phyloP scores from a whole-genome alignment of 2,113 vertebrate species.

The Hirundichthys speculiger region DNA sequence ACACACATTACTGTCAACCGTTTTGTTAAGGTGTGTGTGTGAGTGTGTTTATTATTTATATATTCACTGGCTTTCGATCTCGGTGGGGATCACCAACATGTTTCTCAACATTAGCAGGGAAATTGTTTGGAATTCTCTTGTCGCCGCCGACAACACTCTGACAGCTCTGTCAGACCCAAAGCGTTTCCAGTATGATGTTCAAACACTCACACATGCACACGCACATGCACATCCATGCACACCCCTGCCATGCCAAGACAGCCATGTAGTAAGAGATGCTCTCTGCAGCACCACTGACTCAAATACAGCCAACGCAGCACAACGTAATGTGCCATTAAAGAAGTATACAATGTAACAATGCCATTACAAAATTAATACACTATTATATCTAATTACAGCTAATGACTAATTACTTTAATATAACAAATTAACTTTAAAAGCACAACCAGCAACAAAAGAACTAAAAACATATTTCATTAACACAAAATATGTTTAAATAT shows the following conservation, averaged over 20 bases:
- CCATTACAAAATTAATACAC: no score
- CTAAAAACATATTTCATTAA: no score
- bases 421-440: no score
- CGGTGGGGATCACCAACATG: conserved; percentile 62
- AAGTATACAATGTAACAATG: not conserved
- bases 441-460: no score
- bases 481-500: no score
- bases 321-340: conserved; percentile 5
- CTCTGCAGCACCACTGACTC: not conserved
- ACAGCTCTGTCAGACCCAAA: conserved; percentile 67
- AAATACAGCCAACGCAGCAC: not conserved
- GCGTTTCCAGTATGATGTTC: conserved; percentile 38
- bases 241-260: not conserved
- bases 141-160: conserved; percentile 56
- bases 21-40: conserved; percentile 59
- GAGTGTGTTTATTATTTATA: conserved; percentile 70
- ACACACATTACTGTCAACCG: conserved; percentile 68
- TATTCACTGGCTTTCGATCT: conserved; percentile 59
- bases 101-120: conserved; percentile 71
- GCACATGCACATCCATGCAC: not conserved
- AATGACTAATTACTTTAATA: no score
- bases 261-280: not conserved
- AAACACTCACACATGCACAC: not conserved
- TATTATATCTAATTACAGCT: no score
- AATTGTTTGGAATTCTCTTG: conserved; percentile 73